A percentile compares a stretch with the other conserved stretches of the same genome.
Conservation (phyloP, 2,888 invertebrate genomes). For the Yponomeuta cagnagella region DNA sequence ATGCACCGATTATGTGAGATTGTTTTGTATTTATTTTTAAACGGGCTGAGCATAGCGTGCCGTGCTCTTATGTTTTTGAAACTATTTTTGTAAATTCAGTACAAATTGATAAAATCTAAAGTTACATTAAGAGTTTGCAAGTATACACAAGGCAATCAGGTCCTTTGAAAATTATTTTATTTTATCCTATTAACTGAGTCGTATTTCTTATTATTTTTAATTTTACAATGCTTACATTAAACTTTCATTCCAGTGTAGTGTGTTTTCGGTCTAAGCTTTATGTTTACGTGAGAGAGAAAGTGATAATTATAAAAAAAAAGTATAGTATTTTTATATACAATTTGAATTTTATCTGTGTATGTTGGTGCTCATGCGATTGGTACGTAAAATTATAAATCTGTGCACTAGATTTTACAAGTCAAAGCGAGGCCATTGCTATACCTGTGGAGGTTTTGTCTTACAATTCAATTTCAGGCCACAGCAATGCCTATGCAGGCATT, state of each 20-base stretch:
- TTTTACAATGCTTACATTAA: conserved; percentile 53
- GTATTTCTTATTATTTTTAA: conserved; percentile 20
- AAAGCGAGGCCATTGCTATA: too few species aligned
- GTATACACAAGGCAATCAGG: background rate
- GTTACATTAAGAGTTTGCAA: conserved; percentile 4
- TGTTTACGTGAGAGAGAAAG: conserved; percentile 41
- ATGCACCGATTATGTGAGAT: conserved; percentile 18
- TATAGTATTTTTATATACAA: conserved; percentile 62
- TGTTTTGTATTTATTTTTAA: conserved; percentile 29
- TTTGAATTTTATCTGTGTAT: conserved; percentile 46
- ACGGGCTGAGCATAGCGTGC: background rate
- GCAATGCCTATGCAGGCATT: conserved; percentile 28
- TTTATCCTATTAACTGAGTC: conserved; percentile 14
- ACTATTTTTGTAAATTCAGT: conserved; percentile 25
- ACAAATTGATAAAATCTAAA: conserved; percentile 16
- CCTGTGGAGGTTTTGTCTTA: conserved; percentile 13
- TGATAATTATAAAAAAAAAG: conserved; percentile 36
- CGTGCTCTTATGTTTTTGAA: background rate
- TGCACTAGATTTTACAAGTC: conserved; percentile 33
- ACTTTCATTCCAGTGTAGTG: conserved; percentile 70
- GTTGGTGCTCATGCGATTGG: conserved; percentile 52
- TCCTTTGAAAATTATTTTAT: background rate
- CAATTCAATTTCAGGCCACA: conserved; percentile 24
- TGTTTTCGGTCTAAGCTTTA: conserved; percentile 62
- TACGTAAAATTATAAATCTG: conserved; percentile 40